A percentile compares a stretch with the other conserved stretches of the same genome.
These are phyloP conservation scores for Brenthis ino DNA, from an alignment of 2,888 invertebrate species.

Conservation along the genomic window DNA sequence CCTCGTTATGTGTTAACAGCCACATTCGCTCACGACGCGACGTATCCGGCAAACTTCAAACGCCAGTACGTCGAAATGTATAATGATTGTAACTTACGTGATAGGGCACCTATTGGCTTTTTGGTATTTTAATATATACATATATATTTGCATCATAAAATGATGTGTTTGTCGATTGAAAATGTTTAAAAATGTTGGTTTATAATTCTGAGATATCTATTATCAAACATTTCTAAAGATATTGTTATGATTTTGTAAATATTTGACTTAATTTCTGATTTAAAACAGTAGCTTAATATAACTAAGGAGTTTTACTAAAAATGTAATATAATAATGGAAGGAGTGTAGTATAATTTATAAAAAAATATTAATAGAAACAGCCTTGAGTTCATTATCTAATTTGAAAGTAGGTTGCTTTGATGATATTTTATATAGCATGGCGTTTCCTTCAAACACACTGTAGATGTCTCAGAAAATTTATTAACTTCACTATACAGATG, in stretches of 20 bases:
- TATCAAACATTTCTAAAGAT: too few species aligned
- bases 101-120: conserved; percentile 49
- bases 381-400: conserved; percentile 60
- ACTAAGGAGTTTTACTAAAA: background rate
- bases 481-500: conserved; percentile 58
- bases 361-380: conserved; percentile 14
- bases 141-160: background rate
- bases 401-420: conserved; percentile 67
- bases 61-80: conserved; percentile 57
- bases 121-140: conserved; percentile 29
- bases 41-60: conserved; percentile 76
- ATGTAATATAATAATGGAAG: too few species aligned
- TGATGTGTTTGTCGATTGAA: too few species aligned
- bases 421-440: conserved; percentile 55
- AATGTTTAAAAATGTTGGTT: too few species aligned
- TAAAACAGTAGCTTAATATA: too few species aligned
- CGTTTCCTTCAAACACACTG: conserved; percentile 46
- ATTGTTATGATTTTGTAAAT: too few species aligned
- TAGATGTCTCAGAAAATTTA: conserved; percentile 56
- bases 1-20: conserved; percentile 82
- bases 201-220: too few species aligned
- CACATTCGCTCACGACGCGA: conserved; percentile 80
- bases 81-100: conserved; percentile 63
- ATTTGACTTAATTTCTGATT: too few species aligned
- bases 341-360: too few species aligned